A percentile compares a stretch with the other conserved stretches of the same genome.
Conservation (phyloP, 2,888 invertebrate genomes). For the Pomacea canaliculata region DNA sequence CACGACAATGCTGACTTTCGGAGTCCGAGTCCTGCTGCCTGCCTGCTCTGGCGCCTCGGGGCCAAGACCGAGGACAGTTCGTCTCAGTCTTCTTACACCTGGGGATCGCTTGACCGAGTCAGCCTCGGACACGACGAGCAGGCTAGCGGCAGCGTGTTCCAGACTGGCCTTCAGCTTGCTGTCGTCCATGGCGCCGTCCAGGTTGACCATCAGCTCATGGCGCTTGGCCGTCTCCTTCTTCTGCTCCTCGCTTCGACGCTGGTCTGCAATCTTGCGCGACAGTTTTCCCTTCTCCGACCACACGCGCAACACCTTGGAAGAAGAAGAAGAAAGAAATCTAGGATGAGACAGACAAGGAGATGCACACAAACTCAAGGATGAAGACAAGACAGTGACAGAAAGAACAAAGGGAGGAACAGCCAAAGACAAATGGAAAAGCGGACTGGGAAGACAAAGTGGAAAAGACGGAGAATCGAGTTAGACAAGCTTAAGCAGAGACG, state of each 20-base stretch:
- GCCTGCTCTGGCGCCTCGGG: too few relatives aligned
- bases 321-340: not conserved
- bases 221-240: not conserved
- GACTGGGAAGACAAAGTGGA: too few relatives aligned
- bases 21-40: too few relatives aligned
- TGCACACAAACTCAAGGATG: not conserved
- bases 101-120: too few relatives aligned
- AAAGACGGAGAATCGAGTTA: too few relatives aligned
- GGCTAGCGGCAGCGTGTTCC: not conserved
- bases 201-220: conserved; percentile 8
- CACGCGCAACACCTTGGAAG: conserved; percentile 14
- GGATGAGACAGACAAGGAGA: not conserved
- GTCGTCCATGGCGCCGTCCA: conserved; percentile 10
- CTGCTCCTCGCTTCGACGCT: conserved; percentile 8
- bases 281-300: conserved; percentile 22
- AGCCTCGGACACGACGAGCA: not conserved
- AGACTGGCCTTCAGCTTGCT: not conserved
- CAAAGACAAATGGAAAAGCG: not conserved
- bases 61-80: too few relatives aligned
- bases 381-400: too few relatives aligned
- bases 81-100: too few relatives aligned
- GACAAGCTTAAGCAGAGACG: too few relatives aligned
- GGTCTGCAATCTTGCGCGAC: conserved; percentile 17
- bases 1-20: too few relatives aligned
- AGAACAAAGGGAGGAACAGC: not conserved